phyloP scores from a whole-genome alignment of 1,140 invertebrate genomes.

The Zaprionus ghesquierei region DNA sequence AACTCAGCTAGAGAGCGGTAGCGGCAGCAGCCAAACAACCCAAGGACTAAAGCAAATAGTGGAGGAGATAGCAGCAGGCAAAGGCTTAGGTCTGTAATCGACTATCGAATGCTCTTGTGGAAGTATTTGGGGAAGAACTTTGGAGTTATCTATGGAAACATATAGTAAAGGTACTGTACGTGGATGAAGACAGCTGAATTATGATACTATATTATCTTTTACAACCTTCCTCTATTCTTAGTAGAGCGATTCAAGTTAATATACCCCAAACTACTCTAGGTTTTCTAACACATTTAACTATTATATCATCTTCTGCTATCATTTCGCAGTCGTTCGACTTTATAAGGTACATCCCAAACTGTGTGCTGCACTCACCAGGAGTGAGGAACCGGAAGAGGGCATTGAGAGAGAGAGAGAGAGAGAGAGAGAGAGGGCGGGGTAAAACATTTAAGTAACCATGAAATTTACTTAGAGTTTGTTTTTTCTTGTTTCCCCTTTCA shows the following conservation, averaged over 20 bases:
- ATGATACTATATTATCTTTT: background rate
- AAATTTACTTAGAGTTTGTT: conserved; percentile 58
- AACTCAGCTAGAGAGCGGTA: conserved; percentile 4
- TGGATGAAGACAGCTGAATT: background rate
- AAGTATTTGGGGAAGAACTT: background rate
- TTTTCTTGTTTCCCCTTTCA: background rate
- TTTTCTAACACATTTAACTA: background rate
- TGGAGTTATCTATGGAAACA: too few species aligned
- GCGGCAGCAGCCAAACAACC: conserved; percentile 1
- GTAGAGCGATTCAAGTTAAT: background rate
- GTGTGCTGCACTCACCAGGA: background rate
- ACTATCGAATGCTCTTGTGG: background rate
- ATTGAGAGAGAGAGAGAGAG: too few species aligned
- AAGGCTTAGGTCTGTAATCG: background rate
- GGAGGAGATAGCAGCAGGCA: background rate
- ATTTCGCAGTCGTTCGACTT: background rate
- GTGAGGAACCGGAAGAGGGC: background rate
- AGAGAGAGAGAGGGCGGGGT: conserved; percentile 12
- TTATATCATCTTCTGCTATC: background rate
- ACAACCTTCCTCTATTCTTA: background rate
- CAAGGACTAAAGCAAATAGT: conserved; percentile 4
- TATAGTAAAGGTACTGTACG: background rate
- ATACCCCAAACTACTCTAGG: background rate
- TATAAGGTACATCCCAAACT: background rate
- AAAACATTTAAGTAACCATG: conserved; percentile 59